Base-by-base conservation (phyloP, 2,113 vertebrate genomes). In the Phodopus roborovskii region DNA sequence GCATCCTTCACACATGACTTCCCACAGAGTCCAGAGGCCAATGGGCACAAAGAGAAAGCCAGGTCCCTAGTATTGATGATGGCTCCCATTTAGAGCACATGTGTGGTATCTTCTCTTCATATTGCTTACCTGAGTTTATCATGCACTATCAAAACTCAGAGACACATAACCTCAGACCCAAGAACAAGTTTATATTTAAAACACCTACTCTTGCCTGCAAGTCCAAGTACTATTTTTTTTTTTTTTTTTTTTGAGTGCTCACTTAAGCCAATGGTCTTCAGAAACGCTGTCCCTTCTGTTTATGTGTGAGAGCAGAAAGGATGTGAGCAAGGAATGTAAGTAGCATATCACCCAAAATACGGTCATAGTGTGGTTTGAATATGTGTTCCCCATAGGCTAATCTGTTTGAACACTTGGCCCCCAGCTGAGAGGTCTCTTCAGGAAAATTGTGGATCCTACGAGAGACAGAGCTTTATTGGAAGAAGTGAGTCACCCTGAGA, bases 1-100 rank as follows among this genome's bases (percentile, higher is more conserved):
- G 94, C 95, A 97, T 96, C 96, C 97, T 96, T 97, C 93, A 94
- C 92, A 92, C 89, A 88, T 42, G 70, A 92, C 95, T 97, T 95
- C 91, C 92, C 5, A 50, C 66, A 92, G 94, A 94, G 93, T 74
- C 79, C 13, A 1, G 56, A 64, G 88, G 88, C 73, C 88, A 78
- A 30, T 16, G 87, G 87, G 96, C 92, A 60, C 84, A 48, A n/a
- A 66, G 3, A 28, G 74, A 90, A 91, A 84, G 73, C 60, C 85
- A 75, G 13, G 84, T 19, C 39, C 83, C 84, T 0, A 0, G 39
- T 87, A 75, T 24, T 22, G 71, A 90, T 73, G 56, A 56, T 0
- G 4, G 60, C 83, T 82, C 60, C 84, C 70, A 75, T 26, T 33
- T 12, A 70, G 58, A 73, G 28, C 74, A 83, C n/a, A 13, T 3